These are phyloP conservation scores for Chamaea fasciata DNA, from an alignment of 2,113 vertebrate species.

Conservation along the genomic window DNA sequence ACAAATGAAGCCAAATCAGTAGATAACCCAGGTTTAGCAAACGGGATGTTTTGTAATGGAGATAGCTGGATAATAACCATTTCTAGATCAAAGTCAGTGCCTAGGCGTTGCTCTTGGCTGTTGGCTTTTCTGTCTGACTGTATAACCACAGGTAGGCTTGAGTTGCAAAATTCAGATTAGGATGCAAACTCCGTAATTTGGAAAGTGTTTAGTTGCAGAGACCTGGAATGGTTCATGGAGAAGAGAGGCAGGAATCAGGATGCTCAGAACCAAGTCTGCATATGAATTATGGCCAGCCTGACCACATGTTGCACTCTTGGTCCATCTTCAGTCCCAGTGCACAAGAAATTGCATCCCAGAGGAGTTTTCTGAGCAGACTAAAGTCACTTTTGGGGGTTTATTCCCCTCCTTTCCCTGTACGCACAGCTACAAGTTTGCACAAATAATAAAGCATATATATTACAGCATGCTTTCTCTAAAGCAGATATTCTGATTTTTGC, in stretches of 20 bases:
- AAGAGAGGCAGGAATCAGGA: neutral
- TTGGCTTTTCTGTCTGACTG: conserved; percentile 42
- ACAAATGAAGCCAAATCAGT: conserved; percentile 27
- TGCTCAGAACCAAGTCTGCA: neutral
- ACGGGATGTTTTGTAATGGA: conserved; percentile 58
- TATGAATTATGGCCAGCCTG: neutral
- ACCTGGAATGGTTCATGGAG: neutral
- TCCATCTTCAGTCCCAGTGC: neutral
- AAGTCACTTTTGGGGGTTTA: neutral
- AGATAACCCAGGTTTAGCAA: conserved; percentile 45
- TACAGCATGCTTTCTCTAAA: neutral
- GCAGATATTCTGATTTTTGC: neutral
- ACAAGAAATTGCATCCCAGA: neutral
- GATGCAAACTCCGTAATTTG: neutral
- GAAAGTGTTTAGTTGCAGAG: neutral
- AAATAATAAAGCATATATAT: neutral
- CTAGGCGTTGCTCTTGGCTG: conserved; percentile 44
- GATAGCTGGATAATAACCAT: conserved; percentile 58
- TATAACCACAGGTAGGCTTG: conserved; percentile 37
- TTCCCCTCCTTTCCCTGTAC: neutral
- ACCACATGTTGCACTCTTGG: neutral
- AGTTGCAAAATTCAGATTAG: conserved; percentile 53
- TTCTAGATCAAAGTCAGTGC: conserved; percentile 55
- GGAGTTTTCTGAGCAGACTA: neutral
- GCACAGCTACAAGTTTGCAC: neutral